Evolutionary conservation across 2,797 vertebrate species (phyloP), one percentile per base, ranked within the genome.

Genomic region (Peromyscus aztecus): DNA sequence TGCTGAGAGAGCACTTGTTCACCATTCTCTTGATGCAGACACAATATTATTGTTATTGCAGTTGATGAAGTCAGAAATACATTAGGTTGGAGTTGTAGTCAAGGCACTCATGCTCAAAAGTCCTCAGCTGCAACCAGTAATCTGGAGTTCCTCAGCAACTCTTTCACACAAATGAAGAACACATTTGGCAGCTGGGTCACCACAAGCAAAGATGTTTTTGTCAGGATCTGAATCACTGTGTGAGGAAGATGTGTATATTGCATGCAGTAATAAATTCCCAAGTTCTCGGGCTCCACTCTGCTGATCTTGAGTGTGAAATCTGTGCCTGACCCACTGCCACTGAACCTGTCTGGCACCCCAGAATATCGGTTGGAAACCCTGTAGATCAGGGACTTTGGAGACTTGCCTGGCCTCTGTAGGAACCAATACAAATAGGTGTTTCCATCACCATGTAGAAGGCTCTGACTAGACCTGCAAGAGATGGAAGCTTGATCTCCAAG

Each of bases 271-370:
- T 88, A 88, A 6, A 73, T 17, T 37, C 85, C 67, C 4, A 73
- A 29, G 4, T 73, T 49, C 23, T 87, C 67, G 29, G 49, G 49
- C 14, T 73, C 34, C 6, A 71, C 67, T 71, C 34, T 55, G 65
- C 49, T 87, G 46, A 87, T 87, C 46, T 55, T 73, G 49, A 87
- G 85, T 71, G 85, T 73, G 67, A 87, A 87, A 40, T 87, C 67
- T 19, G 67, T 87, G 2, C 49, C 65, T 29, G 84, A 69, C 13
- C 65, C 31, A 86, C 65, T 69, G 65, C 84, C 46, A 55, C 46
- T 55, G 65, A 86, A 86, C 12, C 34, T 69, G 6, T 71, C 46
- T 37, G 65, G 46, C 46, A 52, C 84, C 31, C 46, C 46, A 52
- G 46, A 16, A 27, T 14, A 9, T 34, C 6, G 3, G 2, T 52